phyloP scores from a whole-genome alignment of 2,888 invertebrate genomes.

The Cephus spinipes region DNA sequence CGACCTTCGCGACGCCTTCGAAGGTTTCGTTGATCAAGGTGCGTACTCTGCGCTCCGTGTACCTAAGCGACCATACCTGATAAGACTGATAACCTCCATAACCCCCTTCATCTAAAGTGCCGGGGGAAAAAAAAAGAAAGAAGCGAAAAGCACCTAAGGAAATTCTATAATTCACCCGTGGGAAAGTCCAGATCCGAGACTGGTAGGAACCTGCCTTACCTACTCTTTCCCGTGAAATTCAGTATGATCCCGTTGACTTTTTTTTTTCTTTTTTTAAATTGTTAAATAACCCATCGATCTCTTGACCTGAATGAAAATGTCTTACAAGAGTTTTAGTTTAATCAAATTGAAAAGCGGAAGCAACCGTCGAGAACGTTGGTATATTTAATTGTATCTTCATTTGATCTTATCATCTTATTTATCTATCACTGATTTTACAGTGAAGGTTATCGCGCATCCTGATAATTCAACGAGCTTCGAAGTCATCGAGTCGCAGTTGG shows the following conservation, averaged over 20 bases:
- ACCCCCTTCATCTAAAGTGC: constrained; percentile 62
- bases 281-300: neutral
- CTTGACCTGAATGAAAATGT: neutral
- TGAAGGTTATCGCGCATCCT: constrained; percentile 73
- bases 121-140: neutral
- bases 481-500: constrained; percentile 71
- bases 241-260: neutral
- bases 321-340: neutral
- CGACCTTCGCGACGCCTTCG: constrained; percentile 73
- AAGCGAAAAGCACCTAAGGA: neutral
- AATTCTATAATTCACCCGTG: neutral
- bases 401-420: neutral
- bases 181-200: neutral
- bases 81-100: constrained; percentile 40
- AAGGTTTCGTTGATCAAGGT: constrained; percentile 75
- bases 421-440: constrained; percentile 66
- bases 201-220: neutral
- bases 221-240: neutral
- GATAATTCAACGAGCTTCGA: constrained; percentile 71
- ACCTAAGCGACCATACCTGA: neutral
- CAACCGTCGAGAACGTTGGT: neutral
- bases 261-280: neutral
- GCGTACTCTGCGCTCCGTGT: constrained; percentile 65
- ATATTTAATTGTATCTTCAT: neutral
- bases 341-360: neutral